Base-by-base conservation (phyloP, 1,140 invertebrate genomes). In the Neodiprion fabricii region DNA sequence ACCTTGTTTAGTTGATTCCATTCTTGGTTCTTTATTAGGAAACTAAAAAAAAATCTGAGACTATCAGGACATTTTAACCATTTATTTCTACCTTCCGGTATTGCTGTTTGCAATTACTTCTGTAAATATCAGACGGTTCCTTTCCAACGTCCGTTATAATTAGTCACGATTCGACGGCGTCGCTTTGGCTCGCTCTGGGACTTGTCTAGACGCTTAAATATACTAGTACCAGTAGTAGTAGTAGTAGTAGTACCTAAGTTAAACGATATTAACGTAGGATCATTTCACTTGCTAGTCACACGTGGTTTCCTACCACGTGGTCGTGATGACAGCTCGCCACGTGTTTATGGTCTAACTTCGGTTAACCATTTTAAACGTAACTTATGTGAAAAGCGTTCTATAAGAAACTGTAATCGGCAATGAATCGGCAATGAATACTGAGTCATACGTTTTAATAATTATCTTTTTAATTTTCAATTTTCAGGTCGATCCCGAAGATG, bases 401-500 rank as follows among this genome's bases (percentile, higher is more conserved):
- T 40, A 40, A 40, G 1, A 40, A 40, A 40, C 5, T 40, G 4
- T 40, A 40, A 40, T 40, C 28, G 28, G 5, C 1, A 3, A 40
- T 40, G 17, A 40, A 40, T 5, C 28, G 28, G 28, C 28, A 40
- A 40, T 40, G 28, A 3, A 40, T 2, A 40, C 5, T 40, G 28
- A 40, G 28, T 40, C 5, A 40, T 5, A 5, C 28, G 28, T 3
- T 40, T 40, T 40, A 40, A 40, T 40, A 40, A 40, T 40, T 40
- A 40, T 40, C 28, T 1, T 40, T 17, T 7, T 17, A 17, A 61
- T 71, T 14, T 48, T 50, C 40, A 47, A 74, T 66, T 75, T 67
- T 49, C 23, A 0, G 40, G 28, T 69, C 68, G 1, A 50, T 47
- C 72, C 70, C 61, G 67, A 71, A 72, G 67, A 75, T 79, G 75